Evolutionary conservation across 1,140 invertebrate species (phyloP).

Genomic region (Eufriesea mexicana): DNA sequence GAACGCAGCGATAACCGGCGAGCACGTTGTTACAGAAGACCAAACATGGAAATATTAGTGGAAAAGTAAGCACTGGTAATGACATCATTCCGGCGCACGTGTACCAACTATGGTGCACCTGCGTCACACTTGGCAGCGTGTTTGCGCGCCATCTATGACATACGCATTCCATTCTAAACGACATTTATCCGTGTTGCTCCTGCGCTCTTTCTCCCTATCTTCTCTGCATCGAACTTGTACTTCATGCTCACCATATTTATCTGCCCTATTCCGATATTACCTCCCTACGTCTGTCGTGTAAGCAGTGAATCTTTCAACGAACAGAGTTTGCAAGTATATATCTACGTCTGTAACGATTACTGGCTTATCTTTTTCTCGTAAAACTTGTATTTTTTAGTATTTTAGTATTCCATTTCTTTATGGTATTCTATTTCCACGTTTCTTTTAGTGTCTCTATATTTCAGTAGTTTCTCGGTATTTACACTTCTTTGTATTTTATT

Average conservation of each 20-base stretch:
- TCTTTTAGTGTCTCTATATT: too few relatives aligned
- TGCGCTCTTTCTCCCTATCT: neutral
- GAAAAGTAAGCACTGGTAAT: constrained; percentile 45
- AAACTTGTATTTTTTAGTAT: too few relatives aligned
- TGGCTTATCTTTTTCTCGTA: too few relatives aligned
- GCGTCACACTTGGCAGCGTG: constrained; percentile 29
- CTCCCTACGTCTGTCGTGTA: neutral
- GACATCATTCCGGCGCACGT: constrained; percentile 60
- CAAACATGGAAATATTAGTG: constrained; percentile 56
- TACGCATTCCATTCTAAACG: constrained; percentile 45
- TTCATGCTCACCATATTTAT: neutral
- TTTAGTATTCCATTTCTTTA: too few relatives aligned
- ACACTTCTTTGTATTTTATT: too few relatives aligned
- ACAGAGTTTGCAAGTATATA: too few relatives aligned
- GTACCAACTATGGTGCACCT: constrained; percentile 54
- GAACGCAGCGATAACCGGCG: neutral
- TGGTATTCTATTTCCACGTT: too few relatives aligned
- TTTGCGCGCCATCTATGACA: constrained; percentile 33
- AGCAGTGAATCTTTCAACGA: too few relatives aligned
- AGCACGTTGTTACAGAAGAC: constrained; percentile 7
- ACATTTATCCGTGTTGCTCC: constrained; percentile 23
- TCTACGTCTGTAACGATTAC: too few relatives aligned
- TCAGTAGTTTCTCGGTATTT: too few relatives aligned
- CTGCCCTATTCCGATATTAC: too few relatives aligned
- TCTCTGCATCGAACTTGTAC: neutral